phyloP scores from a whole-genome alignment of 2,113 vertebrate species.

The Tursiops truncatus region DNA sequence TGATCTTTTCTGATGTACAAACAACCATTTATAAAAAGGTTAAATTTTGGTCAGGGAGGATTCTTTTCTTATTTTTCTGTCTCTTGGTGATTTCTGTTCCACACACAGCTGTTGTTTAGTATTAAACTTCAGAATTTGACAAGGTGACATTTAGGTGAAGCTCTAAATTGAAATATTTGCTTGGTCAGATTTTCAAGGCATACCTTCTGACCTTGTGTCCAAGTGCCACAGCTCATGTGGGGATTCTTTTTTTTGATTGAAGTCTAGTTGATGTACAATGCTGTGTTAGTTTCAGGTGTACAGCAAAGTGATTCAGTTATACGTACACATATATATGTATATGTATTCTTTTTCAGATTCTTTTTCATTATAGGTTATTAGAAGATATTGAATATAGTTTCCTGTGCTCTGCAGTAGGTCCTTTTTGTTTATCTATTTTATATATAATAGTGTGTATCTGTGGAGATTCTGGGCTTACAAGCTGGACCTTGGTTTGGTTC shows the following conservation, averaged over 20 bases:
- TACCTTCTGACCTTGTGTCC: not conserved
- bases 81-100: conserved; percentile 28
- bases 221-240: not conserved
- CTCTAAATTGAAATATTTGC: conserved; percentile 4
- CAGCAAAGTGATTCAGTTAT: not conserved
- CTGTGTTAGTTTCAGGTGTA: not conserved
- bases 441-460: not conserved
- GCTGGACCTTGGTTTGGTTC: not conserved
- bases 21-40: conserved; percentile 16
- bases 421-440: not conserved
- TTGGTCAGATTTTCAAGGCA: not conserved
- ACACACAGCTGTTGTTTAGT: conserved; percentile 52
- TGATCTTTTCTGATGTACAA: conserved; percentile 17
- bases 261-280: not conserved
- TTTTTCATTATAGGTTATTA: not conserved
- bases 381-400: not conserved
- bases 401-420: not conserved
- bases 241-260: not conserved
- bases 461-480: not conserved
- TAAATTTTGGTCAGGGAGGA: not conserved
- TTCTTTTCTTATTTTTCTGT: conserved; percentile 42
- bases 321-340: not conserved
- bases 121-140: conserved; percentile 55
- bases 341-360: not conserved
- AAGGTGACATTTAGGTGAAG: conserved; percentile 48